Evolutionary conservation across 2,888 invertebrate genomes (phyloP).

Genomic region (Linyphia triangularis): DNA sequence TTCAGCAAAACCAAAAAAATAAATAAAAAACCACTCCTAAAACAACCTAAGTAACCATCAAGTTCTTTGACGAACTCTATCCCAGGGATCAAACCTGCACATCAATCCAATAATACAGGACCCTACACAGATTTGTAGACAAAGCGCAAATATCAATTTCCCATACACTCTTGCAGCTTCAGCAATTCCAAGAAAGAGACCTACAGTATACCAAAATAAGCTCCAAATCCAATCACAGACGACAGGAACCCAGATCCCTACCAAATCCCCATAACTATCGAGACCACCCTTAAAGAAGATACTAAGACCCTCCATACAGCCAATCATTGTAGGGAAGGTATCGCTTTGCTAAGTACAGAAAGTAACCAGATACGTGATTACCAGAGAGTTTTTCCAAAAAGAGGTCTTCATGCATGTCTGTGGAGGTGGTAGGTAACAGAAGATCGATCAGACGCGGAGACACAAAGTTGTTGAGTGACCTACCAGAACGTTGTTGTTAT

Average conservation of each 20-base stretch:
- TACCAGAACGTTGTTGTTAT: too few species aligned
- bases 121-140: neutral
- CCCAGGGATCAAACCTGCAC: neutral
- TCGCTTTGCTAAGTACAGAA: neutral
- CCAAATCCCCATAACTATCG: neutral
- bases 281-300: neutral
- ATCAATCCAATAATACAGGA: neutral
- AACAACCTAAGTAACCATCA: neutral
- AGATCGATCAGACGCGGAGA: neutral
- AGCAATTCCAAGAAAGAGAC: neutral
- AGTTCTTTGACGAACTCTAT: neutral
- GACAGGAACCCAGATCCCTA: conserved; percentile 10
- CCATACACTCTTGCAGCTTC: neutral
- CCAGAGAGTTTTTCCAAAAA: neutral
- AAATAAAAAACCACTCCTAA: neutral
- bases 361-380: conserved; percentile 55
- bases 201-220: conserved; percentile 14
- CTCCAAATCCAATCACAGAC: conserved; percentile 34
- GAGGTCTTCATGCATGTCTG: conserved; percentile 25
- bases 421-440: neutral
- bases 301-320: conserved; percentile 31
- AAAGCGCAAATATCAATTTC: conserved; percentile 25
- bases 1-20: too few species aligned
- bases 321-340: conserved; percentile 31
- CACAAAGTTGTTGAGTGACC: neutral